Evolutionary conservation across 2,888 invertebrate species (phyloP).

Genomic region (Camptogramma bilineatum): DNA sequence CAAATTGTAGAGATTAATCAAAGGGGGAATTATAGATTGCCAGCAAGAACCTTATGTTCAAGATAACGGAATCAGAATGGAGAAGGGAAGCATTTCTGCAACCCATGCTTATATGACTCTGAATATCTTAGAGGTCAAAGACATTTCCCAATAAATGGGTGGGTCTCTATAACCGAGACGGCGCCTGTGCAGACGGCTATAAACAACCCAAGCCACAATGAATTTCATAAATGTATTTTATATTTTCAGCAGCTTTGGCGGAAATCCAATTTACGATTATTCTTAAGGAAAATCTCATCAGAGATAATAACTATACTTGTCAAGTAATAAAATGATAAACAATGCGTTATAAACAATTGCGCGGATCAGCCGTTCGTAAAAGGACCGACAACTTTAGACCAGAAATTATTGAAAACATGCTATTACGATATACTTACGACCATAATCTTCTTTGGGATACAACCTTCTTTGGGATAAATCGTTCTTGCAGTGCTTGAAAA

Average conservation of each 20-base stretch:
- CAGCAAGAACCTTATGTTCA: conserved; percentile 14
- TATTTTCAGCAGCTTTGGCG: conserved; percentile 53
- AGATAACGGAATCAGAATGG: conserved; percentile 7
- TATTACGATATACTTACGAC: too few relatives aligned
- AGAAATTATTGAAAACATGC: conserved; percentile 53
- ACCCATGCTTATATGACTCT: conserved; percentile 4
- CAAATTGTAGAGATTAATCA: conserved; percentile 24
- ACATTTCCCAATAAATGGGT: conserved; percentile 60
- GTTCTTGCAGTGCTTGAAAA: too few relatives aligned
- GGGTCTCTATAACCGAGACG: conserved; percentile 72
- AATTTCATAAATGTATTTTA: conserved; percentile 53
- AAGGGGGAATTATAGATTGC: conserved; percentile 15
- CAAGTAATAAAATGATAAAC: conserved; percentile 42
- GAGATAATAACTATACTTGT: conserved; percentile 17
- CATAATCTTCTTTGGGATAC: too few relatives aligned
- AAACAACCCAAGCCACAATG: conserved; percentile 60
- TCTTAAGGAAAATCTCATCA: conserved; percentile 24
- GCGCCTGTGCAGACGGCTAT: conserved; percentile 64
- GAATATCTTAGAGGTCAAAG: conserved; percentile 46
- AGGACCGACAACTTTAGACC: conserved; percentile 39
- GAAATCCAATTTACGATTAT: conserved; percentile 47
- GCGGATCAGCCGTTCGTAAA: conserved; percentile 42
- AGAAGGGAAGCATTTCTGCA: not conserved
- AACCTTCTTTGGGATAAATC: too few relatives aligned
- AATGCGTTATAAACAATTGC: conserved; percentile 45